phyloP scores from a whole-genome alignment of 2,888 invertebrate species.

The Neelides folsomi region DNA sequence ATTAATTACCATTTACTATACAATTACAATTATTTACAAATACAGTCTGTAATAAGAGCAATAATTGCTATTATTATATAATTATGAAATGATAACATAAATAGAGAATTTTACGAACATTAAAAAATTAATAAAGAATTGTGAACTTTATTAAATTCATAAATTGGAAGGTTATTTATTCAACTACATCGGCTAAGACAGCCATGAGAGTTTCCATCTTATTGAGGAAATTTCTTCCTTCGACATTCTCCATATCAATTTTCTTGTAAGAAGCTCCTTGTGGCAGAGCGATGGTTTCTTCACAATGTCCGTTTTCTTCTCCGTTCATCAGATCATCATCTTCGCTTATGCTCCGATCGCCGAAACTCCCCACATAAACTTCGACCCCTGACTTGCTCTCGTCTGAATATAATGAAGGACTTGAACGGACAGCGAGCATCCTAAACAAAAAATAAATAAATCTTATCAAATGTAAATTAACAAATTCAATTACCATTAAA shows the following conservation, averaged over 20 bases:
- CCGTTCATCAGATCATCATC: not conserved
- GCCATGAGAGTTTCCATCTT: conserved; percentile 96
- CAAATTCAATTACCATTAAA: not conserved
- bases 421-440: conserved; percentile 24
- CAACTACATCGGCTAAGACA: conserved; percentile 58
- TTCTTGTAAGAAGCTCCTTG: conserved; percentile 34
- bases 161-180: too few relatives aligned
- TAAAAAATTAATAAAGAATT: too few relatives aligned
- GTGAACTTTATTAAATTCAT: too few relatives aligned
- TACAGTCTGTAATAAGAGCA: too few relatives aligned
- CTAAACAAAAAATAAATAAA: conserved; percentile 13
- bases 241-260: conserved; percentile 81
- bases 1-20: too few relatives aligned
- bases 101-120: too few relatives aligned
- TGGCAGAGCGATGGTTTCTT: not conserved
- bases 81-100: too few relatives aligned
- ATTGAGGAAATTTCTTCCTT: conserved; percentile 87
- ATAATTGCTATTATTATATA: too few relatives aligned
- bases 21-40: too few relatives aligned
- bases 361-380: conserved; percentile 26
- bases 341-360: not conserved
- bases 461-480: not conserved
- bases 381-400: conserved; percentile 18
- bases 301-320: not conserved
- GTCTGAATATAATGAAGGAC: conserved; percentile 13